These are phyloP conservation scores for Himalopsyche tibetana DNA, from an alignment of 2,888 invertebrate species.

Conservation along the genomic window DNA sequence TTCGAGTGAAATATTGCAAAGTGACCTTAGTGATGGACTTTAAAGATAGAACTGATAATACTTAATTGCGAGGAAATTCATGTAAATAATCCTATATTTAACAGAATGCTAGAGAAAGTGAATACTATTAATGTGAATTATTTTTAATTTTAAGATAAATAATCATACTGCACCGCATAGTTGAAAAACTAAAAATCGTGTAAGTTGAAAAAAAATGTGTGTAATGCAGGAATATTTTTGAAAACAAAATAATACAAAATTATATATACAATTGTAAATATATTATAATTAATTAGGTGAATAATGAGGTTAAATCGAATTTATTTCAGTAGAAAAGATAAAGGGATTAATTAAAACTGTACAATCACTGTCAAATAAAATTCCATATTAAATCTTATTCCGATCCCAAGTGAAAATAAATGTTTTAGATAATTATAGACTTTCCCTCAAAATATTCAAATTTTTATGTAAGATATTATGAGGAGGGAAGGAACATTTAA, in stretches of 20 bases:
- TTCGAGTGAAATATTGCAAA: constrained; percentile 27
- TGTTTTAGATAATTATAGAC: too few species aligned
- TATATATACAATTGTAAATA: neutral
- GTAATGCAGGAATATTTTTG: constrained; percentile 15
- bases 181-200: neutral
- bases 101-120: neutral
- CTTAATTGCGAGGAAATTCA: constrained; percentile 60
- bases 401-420: too few species aligned
- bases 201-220: neutral
- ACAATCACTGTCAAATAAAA: too few species aligned
- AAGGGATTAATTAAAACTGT: too few species aligned
- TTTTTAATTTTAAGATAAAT: neutral
- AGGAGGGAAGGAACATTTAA: too few species aligned
- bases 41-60: constrained; percentile 9
- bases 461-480: too few species aligned
- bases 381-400: too few species aligned
- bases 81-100: constrained; percentile 26
- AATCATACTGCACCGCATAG: neutral
- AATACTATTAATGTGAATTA: constrained; percentile 5
- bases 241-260: constrained; percentile 6
- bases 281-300: neutral
- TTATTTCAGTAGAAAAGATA: too few species aligned
- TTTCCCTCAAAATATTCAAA: too few species aligned
- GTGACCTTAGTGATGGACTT: constrained; percentile 14
- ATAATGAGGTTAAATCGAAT: too few species aligned